phyloP scores from a whole-genome alignment of 2,113 vertebrate genomes.

The Boulengeromyrus knoepffleri region DNA sequence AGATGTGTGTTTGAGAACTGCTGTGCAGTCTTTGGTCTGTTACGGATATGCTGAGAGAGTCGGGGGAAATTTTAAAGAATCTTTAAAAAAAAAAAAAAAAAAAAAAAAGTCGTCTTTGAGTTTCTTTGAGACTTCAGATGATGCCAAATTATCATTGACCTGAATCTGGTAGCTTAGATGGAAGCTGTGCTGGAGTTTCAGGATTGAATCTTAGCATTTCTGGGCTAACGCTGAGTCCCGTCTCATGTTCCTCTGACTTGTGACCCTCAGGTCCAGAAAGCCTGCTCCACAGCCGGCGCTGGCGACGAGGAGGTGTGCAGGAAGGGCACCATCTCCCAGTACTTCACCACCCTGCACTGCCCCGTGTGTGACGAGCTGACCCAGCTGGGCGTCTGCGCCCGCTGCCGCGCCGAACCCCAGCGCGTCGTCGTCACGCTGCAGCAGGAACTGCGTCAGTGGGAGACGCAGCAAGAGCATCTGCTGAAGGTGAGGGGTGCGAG shows the following conservation, averaged over 20 bases:
- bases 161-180: not conserved
- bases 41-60: not conserved
- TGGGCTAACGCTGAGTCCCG: not conserved
- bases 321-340: conserved; percentile 94
- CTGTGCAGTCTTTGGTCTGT: not conserved
- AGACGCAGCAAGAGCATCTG: conserved; percentile 81
- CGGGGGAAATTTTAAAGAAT: not conserved
- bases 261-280: conserved; percentile 76
- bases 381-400: conserved; percentile 83
- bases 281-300: conserved; percentile 50
- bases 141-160: not conserved
- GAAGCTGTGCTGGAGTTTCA: not conserved
- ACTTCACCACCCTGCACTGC: conserved; percentile 93
- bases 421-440: conserved; percentile 78
- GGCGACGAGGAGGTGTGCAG: conserved; percentile 62
- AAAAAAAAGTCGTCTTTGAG: not conserved
- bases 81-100: not conserved
- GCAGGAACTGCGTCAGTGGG: conserved; percentile 81
- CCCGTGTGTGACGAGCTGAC: conserved; percentile 91
- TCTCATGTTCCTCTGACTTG: not conserved
- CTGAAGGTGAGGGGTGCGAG: conserved; percentile 66
- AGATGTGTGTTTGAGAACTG: not conserved
- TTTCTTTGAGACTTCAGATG: not conserved
- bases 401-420: conserved; percentile 83
- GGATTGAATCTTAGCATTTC: not conserved